Percentiles rank a stretch among this genome's conserved stretches.
Conservation (phyloP, 64 coral and sea anemone species). For the Dendrophyllia cribrosa region DNA sequence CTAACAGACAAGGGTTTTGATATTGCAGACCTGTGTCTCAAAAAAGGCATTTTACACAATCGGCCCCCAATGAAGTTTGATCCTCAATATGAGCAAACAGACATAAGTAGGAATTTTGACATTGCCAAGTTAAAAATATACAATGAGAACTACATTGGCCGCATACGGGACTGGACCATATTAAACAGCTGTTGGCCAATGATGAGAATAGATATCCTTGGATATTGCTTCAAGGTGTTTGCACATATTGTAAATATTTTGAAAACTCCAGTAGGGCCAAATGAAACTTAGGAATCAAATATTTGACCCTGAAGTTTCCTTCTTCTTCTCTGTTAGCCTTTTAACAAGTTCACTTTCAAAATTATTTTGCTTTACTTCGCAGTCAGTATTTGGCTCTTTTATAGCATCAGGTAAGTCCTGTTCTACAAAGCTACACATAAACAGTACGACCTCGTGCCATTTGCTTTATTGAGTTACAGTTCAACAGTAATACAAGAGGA, state of each 20-base stretch:
- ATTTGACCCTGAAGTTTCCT: too few species aligned
- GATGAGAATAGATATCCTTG: constrained; percentile 56
- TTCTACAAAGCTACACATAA: too few species aligned
- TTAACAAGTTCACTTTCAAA: too few species aligned
- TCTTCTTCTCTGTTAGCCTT: too few species aligned
- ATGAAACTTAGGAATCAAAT: constrained; percentile 12
- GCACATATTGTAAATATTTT: constrained; percentile 69
- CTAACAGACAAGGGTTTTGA: constrained; percentile 67
- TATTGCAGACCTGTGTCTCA: constrained; percentile 49
- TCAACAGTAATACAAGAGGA: too few species aligned
- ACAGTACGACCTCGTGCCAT: too few species aligned
- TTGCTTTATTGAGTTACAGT: too few species aligned
- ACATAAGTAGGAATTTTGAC: constrained; percentile 55
- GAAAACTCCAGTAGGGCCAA: constrained; percentile 60
- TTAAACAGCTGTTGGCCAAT: constrained; percentile 57
- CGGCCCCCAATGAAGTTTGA: constrained; percentile 60
- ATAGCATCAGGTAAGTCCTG: too few species aligned
- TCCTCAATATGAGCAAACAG: constrained; percentile 43
- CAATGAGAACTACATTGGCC: constrained; percentile 68
- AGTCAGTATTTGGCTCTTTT: too few species aligned
- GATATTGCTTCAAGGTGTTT: constrained; percentile 51
- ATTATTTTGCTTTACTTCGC: too few species aligned
- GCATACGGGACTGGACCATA: constrained; percentile 65
- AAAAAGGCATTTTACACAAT: constrained; percentile 53
- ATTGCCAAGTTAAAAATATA: constrained; percentile 50